A percentile compares a stretch with the other conserved stretches of the same genome.
phyloP scores from a whole-genome alignment of 1,140 invertebrate species.

The Carcinoscorpius rotundicauda region DNA sequence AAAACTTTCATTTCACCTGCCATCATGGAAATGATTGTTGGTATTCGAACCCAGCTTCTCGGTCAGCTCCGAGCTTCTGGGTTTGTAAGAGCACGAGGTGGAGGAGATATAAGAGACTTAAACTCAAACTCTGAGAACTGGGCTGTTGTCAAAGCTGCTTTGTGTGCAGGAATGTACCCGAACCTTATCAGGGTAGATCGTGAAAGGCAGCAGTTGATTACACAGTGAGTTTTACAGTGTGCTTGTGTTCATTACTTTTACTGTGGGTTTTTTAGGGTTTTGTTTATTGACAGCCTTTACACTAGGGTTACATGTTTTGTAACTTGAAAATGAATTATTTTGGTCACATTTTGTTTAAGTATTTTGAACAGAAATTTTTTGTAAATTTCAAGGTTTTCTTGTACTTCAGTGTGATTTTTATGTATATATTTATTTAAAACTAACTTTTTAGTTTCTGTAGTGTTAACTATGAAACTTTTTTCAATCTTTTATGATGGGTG shows the following conservation, averaged over 20 bases:
- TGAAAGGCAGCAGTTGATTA: conserved; percentile 42
- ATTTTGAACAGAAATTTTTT: too few relatives aligned
- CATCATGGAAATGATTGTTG: conserved; percentile 71
- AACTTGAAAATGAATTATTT: too few relatives aligned
- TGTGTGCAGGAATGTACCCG: conserved; percentile 76
- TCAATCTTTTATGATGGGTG: too few relatives aligned
- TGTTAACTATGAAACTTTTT: too few relatives aligned
- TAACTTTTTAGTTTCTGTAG: too few relatives aligned
- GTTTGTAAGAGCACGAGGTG: conserved; percentile 61
- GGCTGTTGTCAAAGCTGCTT: conserved; percentile 79
- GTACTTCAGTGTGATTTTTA: too few relatives aligned
- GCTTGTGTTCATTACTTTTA: conserved; percentile 10
- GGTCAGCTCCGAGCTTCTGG: conserved; percentile 72
- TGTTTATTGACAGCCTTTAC: too few relatives aligned
- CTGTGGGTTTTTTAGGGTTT: neutral
- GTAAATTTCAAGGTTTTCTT: too few relatives aligned
- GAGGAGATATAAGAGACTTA: conserved; percentile 57
- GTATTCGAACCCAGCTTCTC: conserved; percentile 56
- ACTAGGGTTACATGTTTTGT: too few relatives aligned
- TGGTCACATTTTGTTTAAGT: too few relatives aligned
- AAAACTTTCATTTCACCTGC: conserved; percentile 65
- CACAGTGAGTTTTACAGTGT: conserved; percentile 39
- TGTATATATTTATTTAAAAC: too few relatives aligned
- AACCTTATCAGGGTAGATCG: conserved; percentile 60
- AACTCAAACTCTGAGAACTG: conserved; percentile 82